These are phyloP conservation scores for Forbesichthys agassizii DNA, from an alignment of 2,113 vertebrate genomes.

Conservation along the genomic window DNA sequence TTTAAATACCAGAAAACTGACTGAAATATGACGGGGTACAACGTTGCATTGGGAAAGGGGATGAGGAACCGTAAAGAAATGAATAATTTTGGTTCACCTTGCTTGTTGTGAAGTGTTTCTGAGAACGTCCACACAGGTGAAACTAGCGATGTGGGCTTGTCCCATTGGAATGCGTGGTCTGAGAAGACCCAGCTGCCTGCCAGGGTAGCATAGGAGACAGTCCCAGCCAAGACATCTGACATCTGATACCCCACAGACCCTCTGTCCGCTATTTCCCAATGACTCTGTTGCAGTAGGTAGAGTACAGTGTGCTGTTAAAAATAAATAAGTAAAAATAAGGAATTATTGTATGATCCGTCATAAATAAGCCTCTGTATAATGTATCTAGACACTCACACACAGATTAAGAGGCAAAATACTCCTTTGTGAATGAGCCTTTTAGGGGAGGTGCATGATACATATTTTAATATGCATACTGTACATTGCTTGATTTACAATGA, in stretches of 20 bases:
- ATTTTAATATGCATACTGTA: no score
- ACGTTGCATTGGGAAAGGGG: no score
- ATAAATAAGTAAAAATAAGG: no score
- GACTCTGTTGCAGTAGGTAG: not conserved
- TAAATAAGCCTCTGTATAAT: no score
- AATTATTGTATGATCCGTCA: no score
- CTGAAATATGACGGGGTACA: not conserved
- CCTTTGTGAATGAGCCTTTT: no score
- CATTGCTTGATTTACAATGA: no score
- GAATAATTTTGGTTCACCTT: not conserved
- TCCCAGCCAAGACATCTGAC: constrained; percentile 58
- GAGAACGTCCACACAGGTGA: constrained; percentile 60
- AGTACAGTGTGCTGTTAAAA: no score
- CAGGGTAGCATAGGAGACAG: constrained; percentile 49
- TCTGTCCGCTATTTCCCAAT: constrained; percentile 59
- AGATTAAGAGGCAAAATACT: no score
- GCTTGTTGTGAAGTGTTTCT: not conserved
- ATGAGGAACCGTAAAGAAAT: no score
- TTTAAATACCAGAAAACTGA: not conserved
- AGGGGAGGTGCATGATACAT: no score
- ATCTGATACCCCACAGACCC: constrained; percentile 64
- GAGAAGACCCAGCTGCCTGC: constrained; percentile 77
- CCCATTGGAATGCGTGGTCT: constrained; percentile 72
- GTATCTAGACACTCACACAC: no score
- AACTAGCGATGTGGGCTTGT: constrained; percentile 61